phyloP scores from a whole-genome alignment of 1,140 invertebrate genomes.

The Tetramorium parvispinum region DNA sequence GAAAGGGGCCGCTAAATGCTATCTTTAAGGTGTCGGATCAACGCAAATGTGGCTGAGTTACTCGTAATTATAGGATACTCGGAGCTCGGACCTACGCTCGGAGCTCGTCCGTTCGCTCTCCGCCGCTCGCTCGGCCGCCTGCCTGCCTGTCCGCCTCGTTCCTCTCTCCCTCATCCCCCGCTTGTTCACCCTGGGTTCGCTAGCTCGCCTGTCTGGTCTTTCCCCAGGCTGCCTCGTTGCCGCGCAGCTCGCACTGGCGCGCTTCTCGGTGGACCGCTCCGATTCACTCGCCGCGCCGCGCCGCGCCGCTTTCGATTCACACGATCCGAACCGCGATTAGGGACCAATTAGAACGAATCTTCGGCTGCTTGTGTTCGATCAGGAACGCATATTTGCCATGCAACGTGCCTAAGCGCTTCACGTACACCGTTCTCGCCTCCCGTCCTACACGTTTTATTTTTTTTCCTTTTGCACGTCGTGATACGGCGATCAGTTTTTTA shows the following conservation, averaged over 20 bases:
- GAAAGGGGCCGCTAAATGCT: constrained; percentile 87
- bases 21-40: constrained; percentile 87
- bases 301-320: constrained; percentile 31
- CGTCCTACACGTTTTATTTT: not conserved
- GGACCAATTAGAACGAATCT: constrained; percentile 32
- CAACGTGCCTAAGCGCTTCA: not conserved
- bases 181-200: constrained; percentile 35
- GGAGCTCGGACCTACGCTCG: constrained; percentile 80
- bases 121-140: constrained; percentile 51
- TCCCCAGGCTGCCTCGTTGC: constrained; percentile 61
- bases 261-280: constrained; percentile 57
- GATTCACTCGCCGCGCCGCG: not conserved
- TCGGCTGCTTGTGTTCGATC: constrained; percentile 12
- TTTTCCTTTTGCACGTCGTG: not conserved
- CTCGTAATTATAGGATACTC: constrained; percentile 86
- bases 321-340: constrained; percentile 30
- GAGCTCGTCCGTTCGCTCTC: constrained; percentile 75
- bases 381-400: not conserved
- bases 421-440: not conserved
- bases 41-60: constrained; percentile 87
- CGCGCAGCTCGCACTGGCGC: constrained; percentile 65
- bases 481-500: no score
- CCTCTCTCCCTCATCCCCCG: not conserved
- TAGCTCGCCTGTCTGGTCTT: constrained; percentile 54
- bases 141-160: constrained; percentile 28